A percentile compares a stretch with the other conserved stretches of the same genome.
phyloP scores from a whole-genome alignment of 1,140 invertebrate genomes.

The Eurytemora carolleeae region DNA sequence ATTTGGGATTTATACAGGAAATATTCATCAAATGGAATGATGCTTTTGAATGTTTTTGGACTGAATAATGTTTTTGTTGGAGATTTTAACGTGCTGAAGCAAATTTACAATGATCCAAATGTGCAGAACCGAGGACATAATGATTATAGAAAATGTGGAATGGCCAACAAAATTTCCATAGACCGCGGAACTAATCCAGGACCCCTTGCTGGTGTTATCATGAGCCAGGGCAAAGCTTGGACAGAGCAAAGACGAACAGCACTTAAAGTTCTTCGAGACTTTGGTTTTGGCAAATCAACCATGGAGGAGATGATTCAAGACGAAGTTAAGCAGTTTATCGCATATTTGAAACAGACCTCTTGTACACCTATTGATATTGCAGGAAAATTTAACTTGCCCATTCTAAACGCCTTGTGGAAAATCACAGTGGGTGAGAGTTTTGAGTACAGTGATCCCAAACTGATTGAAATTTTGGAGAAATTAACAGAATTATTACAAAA shows the following conservation, averaged over 20 bases:
- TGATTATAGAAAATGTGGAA: too few relatives aligned
- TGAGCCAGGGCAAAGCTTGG: slow-evolving; percentile 22
- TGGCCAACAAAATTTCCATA: too few relatives aligned
- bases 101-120: too few relatives aligned
- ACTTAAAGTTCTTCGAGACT: slow-evolving; percentile 23
- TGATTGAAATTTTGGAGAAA: slow-evolving; percentile 42
- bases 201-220: too few relatives aligned
- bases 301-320: slow-evolving; percentile 25
- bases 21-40: too few relatives aligned
- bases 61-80: too few relatives aligned
- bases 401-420: slow-evolving; percentile 63
- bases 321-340: slow-evolving; percentile 19
- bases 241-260: slow-evolving; percentile 24
- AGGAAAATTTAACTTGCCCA: slow-evolving; percentile 22
- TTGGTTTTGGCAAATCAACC: slow-evolving; percentile 25
- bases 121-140: too few relatives aligned
- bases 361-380: not conserved
- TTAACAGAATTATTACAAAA: slow-evolving; percentile 43
- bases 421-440: slow-evolving; percentile 58
- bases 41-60: too few relatives aligned
- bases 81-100: too few relatives aligned
- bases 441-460: slow-evolving; percentile 32
- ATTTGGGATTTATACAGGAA: too few relatives aligned
- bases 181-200: too few relatives aligned
- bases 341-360: slow-evolving; percentile 11